These are phyloP conservation scores for Mythimna albipuncta DNA, from an alignment of 2,888 invertebrate species.

Conservation along the genomic window DNA sequence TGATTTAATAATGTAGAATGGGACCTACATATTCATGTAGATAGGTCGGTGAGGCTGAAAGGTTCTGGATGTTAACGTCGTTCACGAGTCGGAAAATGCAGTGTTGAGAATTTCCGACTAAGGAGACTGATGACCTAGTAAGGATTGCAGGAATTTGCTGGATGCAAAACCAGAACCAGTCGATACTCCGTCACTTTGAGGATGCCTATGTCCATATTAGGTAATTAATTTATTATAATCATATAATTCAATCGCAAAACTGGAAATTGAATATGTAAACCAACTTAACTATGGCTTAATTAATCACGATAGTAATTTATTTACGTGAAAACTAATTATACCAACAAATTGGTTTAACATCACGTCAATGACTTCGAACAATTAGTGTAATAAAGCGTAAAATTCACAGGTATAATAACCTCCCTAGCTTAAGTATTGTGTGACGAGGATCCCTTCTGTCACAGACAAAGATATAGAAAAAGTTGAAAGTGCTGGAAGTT, in stretches of 20 bases:
- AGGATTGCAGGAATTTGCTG: no score
- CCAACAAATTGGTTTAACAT: neutral
- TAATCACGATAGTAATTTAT: neutral
- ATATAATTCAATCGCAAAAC: neutral
- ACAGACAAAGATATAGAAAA: slow-evolving; percentile 25
- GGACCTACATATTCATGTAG: no score
- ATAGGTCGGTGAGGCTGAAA: no score
- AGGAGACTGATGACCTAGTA: no score
- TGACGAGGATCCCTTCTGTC: slow-evolving; percentile 5
- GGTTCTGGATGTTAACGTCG: no score
- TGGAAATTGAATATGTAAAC: neutral
- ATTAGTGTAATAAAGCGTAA: slow-evolving; percentile 16
- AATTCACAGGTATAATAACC: slow-evolving; percentile 12
- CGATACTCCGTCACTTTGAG: no score
- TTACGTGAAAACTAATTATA: neutral
- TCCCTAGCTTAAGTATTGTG: slow-evolving; percentile 13
- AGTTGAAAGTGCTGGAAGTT: neutral
- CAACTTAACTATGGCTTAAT: neutral
- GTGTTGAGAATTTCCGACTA: no score
- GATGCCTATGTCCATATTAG: no score
- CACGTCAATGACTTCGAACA: slow-evolving; percentile 4
- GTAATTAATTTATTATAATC: neutral
- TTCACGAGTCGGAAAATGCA: no score
- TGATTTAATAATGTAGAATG: no score
- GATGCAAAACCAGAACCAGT: no score